These are phyloP conservation scores for Anadara kagoshimensis DNA, from an alignment of 1,140 invertebrate genomes.

Conservation along the genomic window DNA sequence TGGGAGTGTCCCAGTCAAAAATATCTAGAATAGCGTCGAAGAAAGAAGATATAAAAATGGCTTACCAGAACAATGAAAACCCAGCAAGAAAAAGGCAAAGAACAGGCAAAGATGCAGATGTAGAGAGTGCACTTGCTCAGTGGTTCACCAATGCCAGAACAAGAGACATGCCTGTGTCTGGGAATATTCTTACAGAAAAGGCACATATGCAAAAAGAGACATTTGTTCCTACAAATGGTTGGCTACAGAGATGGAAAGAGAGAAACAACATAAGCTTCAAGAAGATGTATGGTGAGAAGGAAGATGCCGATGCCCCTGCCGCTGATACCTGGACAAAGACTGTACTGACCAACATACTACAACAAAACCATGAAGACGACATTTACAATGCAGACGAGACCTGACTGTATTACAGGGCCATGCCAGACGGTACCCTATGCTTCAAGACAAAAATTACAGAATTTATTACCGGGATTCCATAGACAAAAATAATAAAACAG, in stretches of 20 bases:
- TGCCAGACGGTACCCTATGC: slow-evolving; percentile 71
- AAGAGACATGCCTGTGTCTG: slow-evolving; percentile 34
- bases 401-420: slow-evolving; percentile 73
- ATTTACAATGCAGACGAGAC: slow-evolving; percentile 76
- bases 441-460: too few species aligned
- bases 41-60: slow-evolving; percentile 13
- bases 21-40: slow-evolving; percentile 26
- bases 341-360: slow-evolving; percentile 28
- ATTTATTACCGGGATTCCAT: too few species aligned
- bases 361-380: slow-evolving; percentile 67
- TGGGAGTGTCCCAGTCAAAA: slow-evolving; percentile 42
- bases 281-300: slow-evolving; percentile 8
- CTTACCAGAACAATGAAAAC: slow-evolving; percentile 21
- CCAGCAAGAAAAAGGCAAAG: slow-evolving; percentile 22
- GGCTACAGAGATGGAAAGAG: slow-evolving; percentile 26
- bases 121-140: slow-evolving; percentile 9
- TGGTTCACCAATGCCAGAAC: slow-evolving; percentile 38
- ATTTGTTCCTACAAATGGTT: slow-evolving; percentile 14
- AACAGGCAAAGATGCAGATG: slow-evolving; percentile 7
- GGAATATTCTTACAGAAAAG: slow-evolving; percentile 55
- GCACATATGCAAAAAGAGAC: background rate
- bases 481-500: too few species aligned
- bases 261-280: slow-evolving; percentile 18
- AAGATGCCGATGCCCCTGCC: background rate
- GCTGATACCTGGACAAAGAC: slow-evolving; percentile 14